phyloP scores from a whole-genome alignment of 1,140 invertebrate genomes.

The Drosophila triauraria region DNA sequence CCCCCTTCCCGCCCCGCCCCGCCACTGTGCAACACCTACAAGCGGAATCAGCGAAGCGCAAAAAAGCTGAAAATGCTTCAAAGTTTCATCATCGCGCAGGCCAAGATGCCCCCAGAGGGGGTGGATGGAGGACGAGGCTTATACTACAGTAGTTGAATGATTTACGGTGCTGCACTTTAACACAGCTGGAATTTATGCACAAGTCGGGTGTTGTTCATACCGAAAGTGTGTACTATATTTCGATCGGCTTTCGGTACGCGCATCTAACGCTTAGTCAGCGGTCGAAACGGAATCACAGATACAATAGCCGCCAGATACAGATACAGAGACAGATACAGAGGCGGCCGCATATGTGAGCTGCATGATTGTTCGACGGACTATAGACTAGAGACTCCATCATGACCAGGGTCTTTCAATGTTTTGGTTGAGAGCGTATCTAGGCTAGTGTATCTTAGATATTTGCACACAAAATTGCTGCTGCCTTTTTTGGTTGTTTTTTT shows the following conservation, averaged over 20 bases:
- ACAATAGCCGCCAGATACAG: conserved; percentile 64
- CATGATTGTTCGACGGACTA: conserved; percentile 47
- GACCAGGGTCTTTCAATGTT: conserved; percentile 83
- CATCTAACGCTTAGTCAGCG: conserved; percentile 73
- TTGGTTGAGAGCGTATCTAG: conserved; percentile 84
- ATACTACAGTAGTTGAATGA: conserved; percentile 40
- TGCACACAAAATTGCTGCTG: conserved; percentile 83
- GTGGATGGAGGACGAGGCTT: not conserved
- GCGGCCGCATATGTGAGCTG: conserved; percentile 38
- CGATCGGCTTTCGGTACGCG: conserved; percentile 53
- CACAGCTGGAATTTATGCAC: conserved; percentile 48
- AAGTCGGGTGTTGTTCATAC: conserved; percentile 23
- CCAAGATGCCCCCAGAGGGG: conserved; percentile 5
- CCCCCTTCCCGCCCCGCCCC: not conserved
- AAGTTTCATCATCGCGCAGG: conserved; percentile 70
- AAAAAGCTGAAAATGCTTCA: conserved; percentile 72
- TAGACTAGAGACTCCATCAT: conserved; percentile 50
- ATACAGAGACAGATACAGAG: conserved; percentile 45
- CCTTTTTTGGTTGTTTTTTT: conserved; percentile 43
- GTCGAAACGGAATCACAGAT: conserved; percentile 45
- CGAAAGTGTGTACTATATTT: conserved; percentile 36
- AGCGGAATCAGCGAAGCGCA: conserved; percentile 72
- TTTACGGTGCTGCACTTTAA: conserved; percentile 60
- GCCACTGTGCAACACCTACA: conserved; percentile 64
- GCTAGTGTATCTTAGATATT: conserved; percentile 85